Evolutionary conservation across 64 coral and sea anemone genomes (phyloP).

Genomic region (Dendronephthya gigantea): DNA sequence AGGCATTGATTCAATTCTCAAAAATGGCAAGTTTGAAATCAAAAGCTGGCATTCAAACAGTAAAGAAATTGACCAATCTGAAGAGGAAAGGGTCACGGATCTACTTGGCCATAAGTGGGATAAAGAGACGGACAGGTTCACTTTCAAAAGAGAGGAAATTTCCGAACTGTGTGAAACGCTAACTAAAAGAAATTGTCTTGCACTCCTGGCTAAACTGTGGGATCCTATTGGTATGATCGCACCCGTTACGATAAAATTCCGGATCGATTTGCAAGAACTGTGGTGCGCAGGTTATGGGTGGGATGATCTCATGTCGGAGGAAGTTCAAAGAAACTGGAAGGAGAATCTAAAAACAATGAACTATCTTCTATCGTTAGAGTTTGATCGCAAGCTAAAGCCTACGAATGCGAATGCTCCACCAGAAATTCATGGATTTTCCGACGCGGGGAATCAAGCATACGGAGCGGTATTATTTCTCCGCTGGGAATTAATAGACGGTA

Average conservation of each 20-base stretch:
- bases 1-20: neutral
- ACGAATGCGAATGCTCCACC: neutral
- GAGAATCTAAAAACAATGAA: neutral
- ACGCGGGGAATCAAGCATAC: neutral
- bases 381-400: neutral
- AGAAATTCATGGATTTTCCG: slow-evolving; percentile 7
- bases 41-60: neutral
- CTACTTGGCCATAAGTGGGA: neutral
- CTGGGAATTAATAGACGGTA: neutral
- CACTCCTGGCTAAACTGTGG: neutral
- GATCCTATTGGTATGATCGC: neutral
- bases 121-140: neutral
- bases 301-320: neutral
- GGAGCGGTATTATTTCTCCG: neutral
- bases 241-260: neutral
- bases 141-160: neutral
- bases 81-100: neutral
- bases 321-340: neutral
- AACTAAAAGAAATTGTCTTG: neutral
- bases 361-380: neutral
- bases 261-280: slow-evolving; percentile 3
- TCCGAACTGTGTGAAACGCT: neutral
- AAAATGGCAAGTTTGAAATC: neutral
- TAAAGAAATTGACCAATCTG: neutral
- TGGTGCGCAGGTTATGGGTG: neutral